Conservation (phyloP, 2,888 invertebrate species). For the Anorthoa munda region DNA sequence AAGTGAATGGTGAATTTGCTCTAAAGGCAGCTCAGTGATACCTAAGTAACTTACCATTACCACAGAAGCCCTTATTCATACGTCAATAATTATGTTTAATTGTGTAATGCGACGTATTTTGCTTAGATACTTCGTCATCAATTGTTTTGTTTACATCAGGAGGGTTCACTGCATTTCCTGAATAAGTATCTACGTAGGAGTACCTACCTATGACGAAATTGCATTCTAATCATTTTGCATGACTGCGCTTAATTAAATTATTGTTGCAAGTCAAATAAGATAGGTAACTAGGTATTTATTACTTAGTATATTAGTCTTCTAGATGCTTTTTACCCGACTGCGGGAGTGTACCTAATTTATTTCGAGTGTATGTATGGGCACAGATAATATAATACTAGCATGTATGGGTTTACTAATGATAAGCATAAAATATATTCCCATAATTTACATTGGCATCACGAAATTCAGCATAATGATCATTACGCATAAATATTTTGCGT, state of each 20-base stretch:
- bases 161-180: slow-evolving; percentile 25
- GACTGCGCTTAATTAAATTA: neutral
- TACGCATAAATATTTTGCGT: too few species aligned
- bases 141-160: slow-evolving; percentile 45
- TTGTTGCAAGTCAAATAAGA: slow-evolving; percentile 3
- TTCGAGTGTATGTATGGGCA: too few species aligned
- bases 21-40: slow-evolving; percentile 23
- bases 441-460: too few species aligned
- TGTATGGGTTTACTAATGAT: too few species aligned
- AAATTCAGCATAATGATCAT: too few species aligned
- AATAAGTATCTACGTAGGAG: neutral
- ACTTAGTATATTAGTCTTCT: neutral
- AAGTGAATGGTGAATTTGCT: slow-evolving; percentile 55
- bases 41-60: slow-evolving; percentile 19
- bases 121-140: slow-evolving; percentile 24
- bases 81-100: slow-evolving; percentile 26
- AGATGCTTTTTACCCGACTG: too few species aligned
- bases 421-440: too few species aligned
- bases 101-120: slow-evolving; percentile 38
- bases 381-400: too few species aligned
- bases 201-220: slow-evolving; percentile 18
- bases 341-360: too few species aligned
- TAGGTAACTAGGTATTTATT: neutral
- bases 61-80: slow-evolving; percentile 41
- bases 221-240: slow-evolving; percentile 13